phyloP scores from a whole-genome alignment of 2,113 vertebrate genomes.

The Protomyctophum bolini region DNA sequence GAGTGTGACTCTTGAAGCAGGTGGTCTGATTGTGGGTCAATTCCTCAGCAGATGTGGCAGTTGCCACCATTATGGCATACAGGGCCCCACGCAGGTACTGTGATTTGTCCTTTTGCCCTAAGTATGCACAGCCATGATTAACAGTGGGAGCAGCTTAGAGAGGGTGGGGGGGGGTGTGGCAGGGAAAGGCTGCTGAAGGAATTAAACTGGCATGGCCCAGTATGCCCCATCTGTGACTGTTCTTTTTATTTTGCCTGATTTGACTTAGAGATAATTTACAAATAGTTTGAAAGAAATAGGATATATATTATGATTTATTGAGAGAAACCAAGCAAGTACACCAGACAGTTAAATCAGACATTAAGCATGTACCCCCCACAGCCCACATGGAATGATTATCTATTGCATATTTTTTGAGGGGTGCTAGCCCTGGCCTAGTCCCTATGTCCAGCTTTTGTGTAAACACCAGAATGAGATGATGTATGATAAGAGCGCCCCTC shows the following conservation, averaged over 20 bases:
- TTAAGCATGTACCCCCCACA: no score
- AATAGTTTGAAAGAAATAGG: no score
- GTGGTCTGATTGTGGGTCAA: conserved; percentile 27
- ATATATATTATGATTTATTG: no score
- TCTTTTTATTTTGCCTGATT: conserved; percentile 9
- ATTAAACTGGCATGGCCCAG: conserved; percentile 31
- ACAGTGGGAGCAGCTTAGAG: conserved; percentile 20
- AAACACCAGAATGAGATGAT: no score
- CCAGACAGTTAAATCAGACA: no score
- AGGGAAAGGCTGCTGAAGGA: conserved; percentile 13
- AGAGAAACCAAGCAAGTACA: no score
- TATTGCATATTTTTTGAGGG: no score
- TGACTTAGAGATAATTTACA: no score
- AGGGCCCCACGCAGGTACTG: conserved; percentile 32
- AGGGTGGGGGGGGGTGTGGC: neutral
- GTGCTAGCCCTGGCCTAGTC: no score
- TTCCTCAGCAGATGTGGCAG: conserved; percentile 25
- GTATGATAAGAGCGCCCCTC: no score
- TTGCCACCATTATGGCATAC: conserved; percentile 12
- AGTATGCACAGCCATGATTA: conserved; percentile 14
- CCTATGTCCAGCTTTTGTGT: no score
- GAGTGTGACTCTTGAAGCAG: conserved; percentile 41
- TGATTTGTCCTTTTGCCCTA: conserved; percentile 24
- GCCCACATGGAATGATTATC: no score
- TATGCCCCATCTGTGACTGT: conserved; percentile 38